Conservation (phyloP, 2,113 vertebrate species). For the Tylochromis polylepis region DNA sequence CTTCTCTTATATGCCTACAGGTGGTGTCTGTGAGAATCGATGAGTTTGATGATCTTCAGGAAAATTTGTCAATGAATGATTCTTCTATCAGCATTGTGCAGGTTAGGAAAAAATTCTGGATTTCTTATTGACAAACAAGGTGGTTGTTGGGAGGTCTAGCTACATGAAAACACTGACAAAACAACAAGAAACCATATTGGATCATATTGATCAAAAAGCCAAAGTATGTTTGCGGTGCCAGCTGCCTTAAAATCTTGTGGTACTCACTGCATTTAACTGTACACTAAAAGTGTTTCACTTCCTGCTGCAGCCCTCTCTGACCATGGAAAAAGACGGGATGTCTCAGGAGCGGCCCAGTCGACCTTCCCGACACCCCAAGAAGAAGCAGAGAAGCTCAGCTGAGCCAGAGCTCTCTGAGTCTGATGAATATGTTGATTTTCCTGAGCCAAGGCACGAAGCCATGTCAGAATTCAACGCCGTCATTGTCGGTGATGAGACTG, state of each 20-base stretch:
- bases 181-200: background rate
- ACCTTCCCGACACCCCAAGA: slow-evolving; percentile 69
- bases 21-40: slow-evolving; percentile 83
- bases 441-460: slow-evolving; percentile 65
- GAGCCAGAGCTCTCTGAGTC: slow-evolving; percentile 76
- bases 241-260: background rate
- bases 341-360: slow-evolving; percentile 75
- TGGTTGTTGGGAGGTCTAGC: background rate
- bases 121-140: background rate
- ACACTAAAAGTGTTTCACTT: background rate
- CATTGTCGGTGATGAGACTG: slow-evolving; percentile 86
- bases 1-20: slow-evolving; percentile 46
- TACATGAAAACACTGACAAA: background rate
- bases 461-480: slow-evolving; percentile 72
- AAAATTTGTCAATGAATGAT: slow-evolving; percentile 81
- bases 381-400: slow-evolving; percentile 74
- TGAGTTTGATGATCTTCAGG: slow-evolving; percentile 85
- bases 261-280: background rate
- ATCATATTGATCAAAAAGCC: background rate
- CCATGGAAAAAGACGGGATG: slow-evolving; percentile 80
- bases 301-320: slow-evolving; percentile 75
- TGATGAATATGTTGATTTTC: slow-evolving; percentile 82
- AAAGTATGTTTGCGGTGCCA: background rate
- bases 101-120: slow-evolving; percentile 60
- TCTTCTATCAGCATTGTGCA: slow-evolving; percentile 88